Conservation (phyloP, 1,140 invertebrate genomes). For the Hyphantria cunea region DNA sequence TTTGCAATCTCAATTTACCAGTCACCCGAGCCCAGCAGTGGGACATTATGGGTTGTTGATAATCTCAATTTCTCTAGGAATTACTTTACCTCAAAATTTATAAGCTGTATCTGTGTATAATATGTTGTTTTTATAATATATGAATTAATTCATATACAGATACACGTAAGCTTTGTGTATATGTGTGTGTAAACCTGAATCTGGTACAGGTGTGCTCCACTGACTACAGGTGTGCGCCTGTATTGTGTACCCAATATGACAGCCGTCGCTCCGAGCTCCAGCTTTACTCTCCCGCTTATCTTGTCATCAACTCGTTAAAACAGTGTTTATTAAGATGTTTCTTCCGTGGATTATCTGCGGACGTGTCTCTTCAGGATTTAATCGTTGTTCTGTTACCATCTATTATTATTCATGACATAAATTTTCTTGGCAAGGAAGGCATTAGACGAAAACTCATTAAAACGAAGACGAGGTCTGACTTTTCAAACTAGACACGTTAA, state of each 20-base stretch:
- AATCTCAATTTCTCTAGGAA: too few relatives aligned
- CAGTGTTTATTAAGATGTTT: slow-evolving; percentile 71
- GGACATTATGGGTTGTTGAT: too few relatives aligned
- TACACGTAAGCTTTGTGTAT: slow-evolving; percentile 7
- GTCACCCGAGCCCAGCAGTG: too few relatives aligned
- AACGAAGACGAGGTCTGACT: slow-evolving; percentile 74
- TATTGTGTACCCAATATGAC: slow-evolving; percentile 6
- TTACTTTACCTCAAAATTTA: too few relatives aligned
- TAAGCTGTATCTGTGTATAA: neutral
- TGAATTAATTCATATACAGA: too few relatives aligned
- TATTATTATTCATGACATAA: slow-evolving; percentile 81
- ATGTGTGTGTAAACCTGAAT: slow-evolving; percentile 13
- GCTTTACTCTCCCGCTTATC: slow-evolving; percentile 25
- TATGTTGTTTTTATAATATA: too few relatives aligned
- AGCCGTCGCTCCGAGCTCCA: neutral
- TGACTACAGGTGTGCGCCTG: slow-evolving; percentile 12
- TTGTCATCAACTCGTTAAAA: slow-evolving; percentile 60
- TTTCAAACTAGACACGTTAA: slow-evolving; percentile 79
- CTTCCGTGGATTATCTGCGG: slow-evolving; percentile 62
- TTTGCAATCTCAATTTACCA: too few relatives aligned
- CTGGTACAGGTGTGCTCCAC: too few relatives aligned
- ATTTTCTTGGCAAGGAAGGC: slow-evolving; percentile 73
- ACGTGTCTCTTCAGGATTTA: slow-evolving; percentile 72
- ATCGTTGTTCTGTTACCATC: slow-evolving; percentile 59
- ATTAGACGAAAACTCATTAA: slow-evolving; percentile 80